These are phyloP conservation scores for Sturnus vulgaris DNA, from an alignment of 2,113 vertebrate genomes.

Conservation along the genomic window DNA sequence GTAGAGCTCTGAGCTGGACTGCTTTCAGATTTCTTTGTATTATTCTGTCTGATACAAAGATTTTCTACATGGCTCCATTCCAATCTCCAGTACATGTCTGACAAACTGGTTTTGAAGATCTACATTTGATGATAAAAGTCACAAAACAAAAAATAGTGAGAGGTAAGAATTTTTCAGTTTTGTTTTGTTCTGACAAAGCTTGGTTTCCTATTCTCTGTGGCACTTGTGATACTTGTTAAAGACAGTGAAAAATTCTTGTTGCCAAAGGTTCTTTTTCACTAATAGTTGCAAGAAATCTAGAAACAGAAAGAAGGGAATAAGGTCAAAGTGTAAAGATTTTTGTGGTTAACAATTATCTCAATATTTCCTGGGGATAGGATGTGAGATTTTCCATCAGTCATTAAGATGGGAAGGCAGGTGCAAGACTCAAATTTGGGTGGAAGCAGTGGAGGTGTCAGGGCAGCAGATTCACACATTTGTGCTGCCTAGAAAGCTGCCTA, in stretches of 20 bases:
- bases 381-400: not conserved
- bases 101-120: slow-evolving; percentile 9
- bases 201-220: not conserved
- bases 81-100: not conserved
- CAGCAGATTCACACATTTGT: not conserved
- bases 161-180: not conserved
- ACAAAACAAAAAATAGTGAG: not conserved
- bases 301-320: not conserved
- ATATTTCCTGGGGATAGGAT: not conserved
- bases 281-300: not conserved
- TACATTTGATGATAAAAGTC: not conserved
- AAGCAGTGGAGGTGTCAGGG: not conserved
- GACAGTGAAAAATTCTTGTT: not conserved
- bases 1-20: not conserved
- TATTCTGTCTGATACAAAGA: not conserved
- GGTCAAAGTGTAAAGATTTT: not conserved
- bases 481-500: not conserved
- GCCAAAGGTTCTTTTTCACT: not conserved
- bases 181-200: not conserved
- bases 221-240: not conserved
- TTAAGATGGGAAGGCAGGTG: not conserved
- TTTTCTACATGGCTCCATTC: not conserved
- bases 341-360: not conserved
- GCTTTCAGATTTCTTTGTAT: not conserved
- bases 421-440: not conserved